Base-by-base conservation (phyloP, 2,888 invertebrate species). In the Caenorhabditis angaria region DNA sequence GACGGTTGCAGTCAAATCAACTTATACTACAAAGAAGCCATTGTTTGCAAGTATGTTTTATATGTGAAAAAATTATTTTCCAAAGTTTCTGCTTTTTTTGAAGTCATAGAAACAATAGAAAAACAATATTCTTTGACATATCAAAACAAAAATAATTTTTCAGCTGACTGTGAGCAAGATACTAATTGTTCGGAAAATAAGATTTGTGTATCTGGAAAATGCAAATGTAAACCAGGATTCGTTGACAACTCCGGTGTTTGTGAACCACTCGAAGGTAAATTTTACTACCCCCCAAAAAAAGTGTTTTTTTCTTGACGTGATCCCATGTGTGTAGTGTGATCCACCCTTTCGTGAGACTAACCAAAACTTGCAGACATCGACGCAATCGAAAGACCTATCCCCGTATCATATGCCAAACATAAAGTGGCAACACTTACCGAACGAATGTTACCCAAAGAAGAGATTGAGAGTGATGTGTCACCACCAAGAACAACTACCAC, bases 171-270 rank as follows among this genome's bases (percentile, higher is more conserved):
- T 67, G 59, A 65, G 28, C 60, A 65, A 47, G 82, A 83, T 60
- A 65, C 77, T 4, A 76, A 83, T 51, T 83, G 83, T 61, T 71
- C 69, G 32, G 65, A 29, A 2, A 70, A 79, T 60, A 77, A 70
- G 68, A 74, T 77, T 41, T 85, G 85, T 71, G 76, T 82, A 18
- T 77, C 77, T 20, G 81, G 81, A 47, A 76, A 72, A 53, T 85
- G 85, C 57, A 82, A 81, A 28, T 85, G 85, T 53, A 61, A 64
- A 24, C 76, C 83, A 24, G 84, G 84, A 57, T 82, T 80, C 41
- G 76, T 79, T n/a, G 80, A 82, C 61, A 70, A 77, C 59, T 68
- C 72, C 1, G 83, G 82, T 60, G 59, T 63, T 2, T 84, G 84
- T 70, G 78, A 80, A 64, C 78, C 74, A 54, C 57, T 82, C 8